Evolutionary conservation across 1,140 invertebrate species (phyloP), one percentile per base, ranked within the genome.

Genomic region (Drosophila dunni): DNA sequence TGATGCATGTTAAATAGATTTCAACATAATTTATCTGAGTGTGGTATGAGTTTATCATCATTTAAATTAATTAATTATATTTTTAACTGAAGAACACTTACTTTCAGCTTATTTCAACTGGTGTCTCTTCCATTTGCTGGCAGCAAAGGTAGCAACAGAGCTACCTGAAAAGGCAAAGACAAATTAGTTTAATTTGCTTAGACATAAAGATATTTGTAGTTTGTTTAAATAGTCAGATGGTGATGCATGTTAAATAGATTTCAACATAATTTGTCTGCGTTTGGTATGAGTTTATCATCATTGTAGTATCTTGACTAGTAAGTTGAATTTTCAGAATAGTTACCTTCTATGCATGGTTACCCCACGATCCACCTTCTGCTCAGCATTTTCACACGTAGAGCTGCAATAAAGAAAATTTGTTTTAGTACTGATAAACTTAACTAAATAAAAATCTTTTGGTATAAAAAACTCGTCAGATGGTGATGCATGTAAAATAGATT

Each of bases 401-500:
- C 77, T 73, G 58, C 7, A 58, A 73, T 48, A 8, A 15, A 38
- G 62, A 33, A 8, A 42, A 53, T 42, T 5, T 0, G 10, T 34
- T 62, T 24, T 15, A 29, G 7, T 45, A 15, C 0, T 7, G 1
- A 13, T 1, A 24, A 33, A 29, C 24, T n/a, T n/a, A n/a, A n/a
- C n/a, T n/a, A n/a, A 5, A 5, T 5, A 29, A 29, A 29, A 29
- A 6, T 29, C 24, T 5, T 29, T 29, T 5, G 24, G 24, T 51
- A 11, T 53, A 38, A 54, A 54, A 8, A 48, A 61, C n/a, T 60
- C 15, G 48, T 78, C 81, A 85, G 81, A 85, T 85, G 81, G 81
- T 85, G 81, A 85, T 85, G 82, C 82, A 85, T 85, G 82, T 85
- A 75, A 63, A 29, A 72, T 42, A 34, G 60, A 77, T 84, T 84